Evolutionary conservation across 1,140 invertebrate species (phyloP).

Genomic region (Sinonovacula constricta): DNA sequence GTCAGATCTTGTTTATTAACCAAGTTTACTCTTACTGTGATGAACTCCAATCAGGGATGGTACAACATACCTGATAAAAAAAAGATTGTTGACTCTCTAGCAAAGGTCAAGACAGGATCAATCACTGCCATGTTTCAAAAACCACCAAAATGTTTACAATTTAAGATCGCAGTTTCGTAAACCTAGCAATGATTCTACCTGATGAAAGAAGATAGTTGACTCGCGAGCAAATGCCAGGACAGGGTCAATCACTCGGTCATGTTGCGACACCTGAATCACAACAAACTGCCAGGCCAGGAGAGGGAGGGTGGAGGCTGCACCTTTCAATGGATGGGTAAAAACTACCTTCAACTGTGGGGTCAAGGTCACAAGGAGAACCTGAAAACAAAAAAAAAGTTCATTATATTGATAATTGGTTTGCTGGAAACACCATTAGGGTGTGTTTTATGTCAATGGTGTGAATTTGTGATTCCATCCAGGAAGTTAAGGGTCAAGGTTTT

Average conservation of each 20-base stretch:
- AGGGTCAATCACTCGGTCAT: conserved; percentile 86
- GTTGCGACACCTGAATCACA: conserved; percentile 87
- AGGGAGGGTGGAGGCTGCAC: conserved; percentile 83
- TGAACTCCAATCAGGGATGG: too few species aligned
- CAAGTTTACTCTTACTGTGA: too few species aligned
- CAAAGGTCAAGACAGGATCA: conserved; percentile 92
- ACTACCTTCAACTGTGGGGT: conserved; percentile 86
- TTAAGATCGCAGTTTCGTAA: too few species aligned
- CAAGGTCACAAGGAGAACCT: conserved; percentile 92
- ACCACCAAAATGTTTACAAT: too few species aligned
- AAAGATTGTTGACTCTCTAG: conserved; percentile 87
- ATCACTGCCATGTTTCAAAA: conserved; percentile 85
- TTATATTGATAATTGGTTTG: not conserved
- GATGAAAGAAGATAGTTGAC: conserved; percentile 89
- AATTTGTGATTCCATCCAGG: not conserved
- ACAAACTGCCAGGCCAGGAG: conserved; percentile 95
- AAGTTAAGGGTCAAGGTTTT: not conserved
- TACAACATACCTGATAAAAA: conserved; percentile 92
- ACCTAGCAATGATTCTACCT: too few species aligned
- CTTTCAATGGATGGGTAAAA: conserved; percentile 83
- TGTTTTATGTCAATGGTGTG: not conserved
- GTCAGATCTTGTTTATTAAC: too few species aligned
- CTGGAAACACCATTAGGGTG: too few species aligned
- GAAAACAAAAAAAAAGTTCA: conserved; percentile 40
- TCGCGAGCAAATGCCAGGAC: conserved; percentile 92